Evolutionary conservation across 2,797 vertebrate species (phyloP).

Genomic region (Schizothorax lantsangensis): DNA sequence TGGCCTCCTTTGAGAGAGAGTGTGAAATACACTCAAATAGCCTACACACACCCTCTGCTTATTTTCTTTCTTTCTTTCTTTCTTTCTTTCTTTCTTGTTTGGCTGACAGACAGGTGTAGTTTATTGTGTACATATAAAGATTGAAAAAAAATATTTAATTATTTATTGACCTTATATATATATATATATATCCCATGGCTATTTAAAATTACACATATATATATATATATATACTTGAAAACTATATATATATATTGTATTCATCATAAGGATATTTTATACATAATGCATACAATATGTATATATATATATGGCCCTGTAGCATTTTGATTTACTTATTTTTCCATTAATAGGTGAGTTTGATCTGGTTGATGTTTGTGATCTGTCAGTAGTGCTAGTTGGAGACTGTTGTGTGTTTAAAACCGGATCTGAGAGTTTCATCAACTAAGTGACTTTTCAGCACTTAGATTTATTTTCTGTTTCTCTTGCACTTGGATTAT

Average conservation of each 20-base stretch:
- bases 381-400: background rate
- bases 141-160: background rate
- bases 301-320: background rate
- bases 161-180: background rate
- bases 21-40: constrained; percentile 11
- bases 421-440: too few species aligned
- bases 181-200: background rate
- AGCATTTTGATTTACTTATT: background rate
- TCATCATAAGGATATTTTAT: too few species aligned
- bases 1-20: constrained; percentile 42
- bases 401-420: background rate
- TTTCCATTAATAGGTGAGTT: background rate
- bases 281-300: background rate
- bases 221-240: background rate
- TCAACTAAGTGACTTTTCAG: background rate
- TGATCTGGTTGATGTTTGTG: background rate
- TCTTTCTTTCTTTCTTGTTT: background rate
- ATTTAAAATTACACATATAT: background rate
- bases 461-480: background rate
- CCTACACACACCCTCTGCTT: background rate
- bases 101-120: background rate
- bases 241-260: background rate
- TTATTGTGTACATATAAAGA: background rate
- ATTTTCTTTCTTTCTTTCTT: background rate
- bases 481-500: background rate